Evolutionary conservation across 1,140 invertebrate species (phyloP).

Genomic region (Bradysia coprophila): DNA sequence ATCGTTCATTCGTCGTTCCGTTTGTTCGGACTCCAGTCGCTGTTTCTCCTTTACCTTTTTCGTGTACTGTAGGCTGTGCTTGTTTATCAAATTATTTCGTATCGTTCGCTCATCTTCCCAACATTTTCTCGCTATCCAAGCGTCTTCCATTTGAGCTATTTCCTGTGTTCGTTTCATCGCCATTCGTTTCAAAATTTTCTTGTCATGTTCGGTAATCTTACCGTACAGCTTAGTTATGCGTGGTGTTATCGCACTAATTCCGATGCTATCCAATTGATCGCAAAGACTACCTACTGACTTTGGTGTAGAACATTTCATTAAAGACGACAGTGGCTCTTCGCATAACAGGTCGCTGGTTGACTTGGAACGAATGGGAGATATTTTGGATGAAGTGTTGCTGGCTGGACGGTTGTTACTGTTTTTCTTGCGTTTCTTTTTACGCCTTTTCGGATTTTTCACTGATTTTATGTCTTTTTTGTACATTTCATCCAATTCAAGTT

Average conservation of each 20-base stretch:
- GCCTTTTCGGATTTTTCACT: not conserved
- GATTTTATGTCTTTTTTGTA: too few species aligned
- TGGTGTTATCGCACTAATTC: conserved; percentile 4
- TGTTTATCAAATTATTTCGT: conserved; percentile 15
- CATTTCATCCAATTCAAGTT: too few species aligned
- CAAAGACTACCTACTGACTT: not conserved
- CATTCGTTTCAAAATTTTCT: conserved; percentile 22
- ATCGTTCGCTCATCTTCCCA: conserved; percentile 22
- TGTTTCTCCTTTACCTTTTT: conserved; percentile 19
- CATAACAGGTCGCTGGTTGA: not conserved
- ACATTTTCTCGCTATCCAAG: conserved; percentile 19
- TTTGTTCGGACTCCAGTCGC: conserved; percentile 17
- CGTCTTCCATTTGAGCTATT: conserved; percentile 17
- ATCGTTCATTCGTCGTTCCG: conserved; percentile 15
- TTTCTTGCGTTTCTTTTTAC: not conserved
- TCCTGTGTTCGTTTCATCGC: conserved; percentile 16
- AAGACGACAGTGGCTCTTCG: too few species aligned
- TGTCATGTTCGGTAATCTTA: conserved; percentile 16
- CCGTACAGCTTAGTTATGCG: conserved; percentile 14
- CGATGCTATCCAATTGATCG: not conserved
- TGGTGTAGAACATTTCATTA: not conserved
- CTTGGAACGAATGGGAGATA: not conserved
- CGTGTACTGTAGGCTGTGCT: conserved; percentile 20
- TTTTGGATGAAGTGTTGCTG: too few species aligned
- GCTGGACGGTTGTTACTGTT: too few species aligned